Base-by-base conservation (phyloP, 2,797 vertebrate species). In the Scolopax rusticola region DNA sequence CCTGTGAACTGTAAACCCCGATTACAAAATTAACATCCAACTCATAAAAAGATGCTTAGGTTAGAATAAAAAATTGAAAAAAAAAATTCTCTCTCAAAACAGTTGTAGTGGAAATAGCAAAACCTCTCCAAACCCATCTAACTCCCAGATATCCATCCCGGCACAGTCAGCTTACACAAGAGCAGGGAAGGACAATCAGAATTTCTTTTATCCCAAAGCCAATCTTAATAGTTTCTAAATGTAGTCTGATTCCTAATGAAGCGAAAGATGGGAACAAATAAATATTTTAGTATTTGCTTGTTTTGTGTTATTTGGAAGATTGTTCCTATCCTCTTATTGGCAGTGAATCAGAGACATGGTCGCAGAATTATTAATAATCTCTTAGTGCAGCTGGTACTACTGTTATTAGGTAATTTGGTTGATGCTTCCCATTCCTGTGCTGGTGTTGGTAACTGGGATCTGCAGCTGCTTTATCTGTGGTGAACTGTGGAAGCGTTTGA, bases 131-230 rank as follows among this genome's bases (percentile, higher is more conserved):
- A 80, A 3, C 43, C 23, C 56, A 5, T 33, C 28, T 7, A 53
- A 15, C 20, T 89, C 71, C 80, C 78, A 80, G 60, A 87, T 78
- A 81, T 23, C 12, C 8, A 43, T 81, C 64, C 76, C 65, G 48
- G 53, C 69, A 24, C 51, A 65, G 74, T 3, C 40, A 57, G 57
- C 27, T 36, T 60, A 79, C 65, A 67, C 86, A 94, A 93, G 6
- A 84, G 43, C 80, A 60, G 40, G 69, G 59, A 56, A 88, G 13
- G 36, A 30, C 47, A 84, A 84, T 60, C 67, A 87, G 47, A 48
- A 38, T 65, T 78, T 56, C 78, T 91, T 93, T 93, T 63, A 91
- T 88, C 51, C 40, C 25, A 48, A 86, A 91, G 89, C 92, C 65
- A 92, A 60, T 23, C 17, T 24, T 70, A 84, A 88, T 28, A 77